Conservation (phyloP, 2,888 invertebrate genomes). For the Rotaria socialis region DNA sequence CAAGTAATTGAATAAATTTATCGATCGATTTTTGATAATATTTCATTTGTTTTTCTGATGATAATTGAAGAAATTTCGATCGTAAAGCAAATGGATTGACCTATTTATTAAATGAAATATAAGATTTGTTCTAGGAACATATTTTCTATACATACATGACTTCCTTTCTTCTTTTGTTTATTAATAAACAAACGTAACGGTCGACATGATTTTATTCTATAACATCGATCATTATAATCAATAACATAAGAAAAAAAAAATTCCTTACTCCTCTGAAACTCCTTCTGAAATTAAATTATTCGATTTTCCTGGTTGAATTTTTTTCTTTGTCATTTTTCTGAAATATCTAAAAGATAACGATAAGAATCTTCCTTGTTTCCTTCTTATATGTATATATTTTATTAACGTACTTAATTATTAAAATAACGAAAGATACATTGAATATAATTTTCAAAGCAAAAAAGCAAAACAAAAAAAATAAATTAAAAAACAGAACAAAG, state of each 20-base stretch:
- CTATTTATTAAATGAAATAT: background rate
- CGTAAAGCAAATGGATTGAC: background rate
- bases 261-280: background rate
- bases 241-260: no score
- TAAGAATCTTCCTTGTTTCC: background rate
- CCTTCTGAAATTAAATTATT: background rate
- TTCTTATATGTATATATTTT: background rate
- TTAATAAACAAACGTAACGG: background rate
- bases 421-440: conserved; percentile 13
- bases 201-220: background rate
- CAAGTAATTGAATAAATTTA: background rate
- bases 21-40: conserved; percentile 1
- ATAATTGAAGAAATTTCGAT: background rate
- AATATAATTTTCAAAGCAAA: background rate
- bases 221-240: background rate
- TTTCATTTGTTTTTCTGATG: background rate
- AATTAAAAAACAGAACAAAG: background rate
- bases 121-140: no score
- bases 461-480: conserved; percentile 1
- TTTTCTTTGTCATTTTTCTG: background rate
- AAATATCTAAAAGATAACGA: background rate
- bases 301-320: background rate
- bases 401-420: background rate
- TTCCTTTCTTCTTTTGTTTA: conserved; percentile 1
- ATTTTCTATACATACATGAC: background rate